Base-by-base conservation (phyloP, 2,888 invertebrate species). In the Drosophila neonasuta region DNA sequence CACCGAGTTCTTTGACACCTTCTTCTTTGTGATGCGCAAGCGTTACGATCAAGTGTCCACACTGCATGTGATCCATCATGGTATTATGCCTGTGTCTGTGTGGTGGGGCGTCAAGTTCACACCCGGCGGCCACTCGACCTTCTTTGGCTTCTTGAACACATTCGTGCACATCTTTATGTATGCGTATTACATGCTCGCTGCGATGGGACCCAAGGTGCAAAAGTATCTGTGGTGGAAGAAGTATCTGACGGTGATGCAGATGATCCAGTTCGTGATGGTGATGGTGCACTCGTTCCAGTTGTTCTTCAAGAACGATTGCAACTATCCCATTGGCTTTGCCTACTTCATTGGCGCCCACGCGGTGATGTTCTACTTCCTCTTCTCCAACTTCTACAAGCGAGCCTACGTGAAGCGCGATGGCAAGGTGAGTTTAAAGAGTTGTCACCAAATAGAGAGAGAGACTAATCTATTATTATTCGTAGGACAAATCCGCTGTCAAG, bases 141-240 rank as follows among this genome's bases (percentile, higher is more conserved):
- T 98, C 93, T 98, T 98, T 90, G 97, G 97, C 2, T 93, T 97
- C 91, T 92, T 98, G 68, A 98, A 98, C 92, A 97, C 97, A 0
- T 97, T 97, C 89, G 97, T 98, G 3, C 98, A 98, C 91, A 95
- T 98, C 77, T 92, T 98, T 63, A 98, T 98, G 98, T 98, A 98
- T 92, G 93, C 95, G 0, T 98, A 98, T 91, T 97, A 97, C 86
- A 91, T 98, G 89, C 91, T 98, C 81, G 95, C 98, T 1, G 98
- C 97, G 0, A 92, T 98, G 75, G 98, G 98, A 20, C 97, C 97
- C 0, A 92, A 93, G 67, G 93, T 97, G 69, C 96, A 96, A 90
- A 95, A 95, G 86, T 98, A 95, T 90, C 93, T 98, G 58, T 98
- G 97, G 97, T 98, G 98, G 97, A 98, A 98, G 92, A 96, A 95